A percentile compares a stretch with the other conserved stretches of the same genome.
Conservation (phyloP, 2,797 vertebrate species). For the Anableps anableps region DNA sequence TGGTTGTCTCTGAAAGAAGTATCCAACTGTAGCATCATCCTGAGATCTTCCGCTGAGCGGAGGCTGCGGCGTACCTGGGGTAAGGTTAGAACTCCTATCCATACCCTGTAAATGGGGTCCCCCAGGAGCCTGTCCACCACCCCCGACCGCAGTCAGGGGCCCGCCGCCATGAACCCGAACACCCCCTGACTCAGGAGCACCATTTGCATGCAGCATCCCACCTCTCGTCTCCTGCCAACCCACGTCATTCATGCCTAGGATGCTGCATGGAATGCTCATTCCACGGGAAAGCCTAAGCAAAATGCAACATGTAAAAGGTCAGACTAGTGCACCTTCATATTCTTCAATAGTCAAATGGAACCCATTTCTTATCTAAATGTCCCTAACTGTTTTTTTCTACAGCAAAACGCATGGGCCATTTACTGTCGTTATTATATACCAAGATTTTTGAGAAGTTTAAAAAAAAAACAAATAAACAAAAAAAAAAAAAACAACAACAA, state of each 20-base stretch:
- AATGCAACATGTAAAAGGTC: not conserved
- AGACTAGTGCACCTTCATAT: not conserved
- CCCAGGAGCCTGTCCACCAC: conserved; percentile 63
- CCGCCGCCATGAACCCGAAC: conserved; percentile 73
- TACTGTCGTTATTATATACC: not conserved
- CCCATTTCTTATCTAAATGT: not conserved
- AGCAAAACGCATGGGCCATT: not conserved
- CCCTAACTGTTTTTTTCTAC: not conserved
- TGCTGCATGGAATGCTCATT: conserved; percentile 86
- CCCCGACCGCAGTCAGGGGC: conserved; percentile 71
- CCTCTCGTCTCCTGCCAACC: conserved; percentile 85
- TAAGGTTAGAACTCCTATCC: conserved; percentile 71
- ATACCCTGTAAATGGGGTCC: conserved; percentile 75
- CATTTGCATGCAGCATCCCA: conserved; percentile 81
- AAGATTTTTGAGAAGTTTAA: not conserved
- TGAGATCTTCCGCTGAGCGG: conserved; percentile 79
- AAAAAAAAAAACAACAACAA: no score
- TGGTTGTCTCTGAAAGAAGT: conserved; percentile 84
- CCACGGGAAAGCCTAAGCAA: conserved; percentile 76
- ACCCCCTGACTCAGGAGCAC: conserved; percentile 77
- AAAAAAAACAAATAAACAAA: not conserved
- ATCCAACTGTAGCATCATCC: conserved; percentile 80
- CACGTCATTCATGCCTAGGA: conserved; percentile 87
- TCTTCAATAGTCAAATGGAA: not conserved
- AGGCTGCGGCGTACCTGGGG: conserved; percentile 73